Conservation (phyloP, 2,888 invertebrate genomes). For the Hirtodrosophila confusa region DNA sequence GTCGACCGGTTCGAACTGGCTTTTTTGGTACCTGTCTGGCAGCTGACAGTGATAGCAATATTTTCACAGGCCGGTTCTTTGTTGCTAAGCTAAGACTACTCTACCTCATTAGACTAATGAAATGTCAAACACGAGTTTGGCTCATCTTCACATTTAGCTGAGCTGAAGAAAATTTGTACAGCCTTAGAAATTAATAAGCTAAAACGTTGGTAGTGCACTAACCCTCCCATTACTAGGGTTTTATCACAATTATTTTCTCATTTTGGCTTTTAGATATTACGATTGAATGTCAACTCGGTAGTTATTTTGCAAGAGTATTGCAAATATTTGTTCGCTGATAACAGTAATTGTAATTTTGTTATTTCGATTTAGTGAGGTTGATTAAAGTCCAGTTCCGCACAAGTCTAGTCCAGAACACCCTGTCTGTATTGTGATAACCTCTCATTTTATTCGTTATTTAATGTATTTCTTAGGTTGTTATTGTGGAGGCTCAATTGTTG, state of each 20-base stretch:
- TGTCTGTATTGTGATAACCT: background rate
- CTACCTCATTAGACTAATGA: constrained; percentile 20
- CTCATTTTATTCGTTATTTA: background rate
- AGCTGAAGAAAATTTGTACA: constrained; percentile 5
- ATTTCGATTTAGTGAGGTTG: constrained; percentile 32
- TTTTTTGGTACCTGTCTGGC: constrained; percentile 20
- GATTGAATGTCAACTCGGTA: constrained; percentile 12
- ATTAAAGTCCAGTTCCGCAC: constrained; percentile 46
- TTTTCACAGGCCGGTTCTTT: constrained; percentile 13
- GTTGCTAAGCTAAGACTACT: constrained; percentile 34
- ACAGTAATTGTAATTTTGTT: constrained; percentile 18
- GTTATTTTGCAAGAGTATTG: constrained; percentile 2
- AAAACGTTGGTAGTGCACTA: background rate
- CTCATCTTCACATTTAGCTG: constrained; percentile 28
- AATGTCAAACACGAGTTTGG: constrained; percentile 20
- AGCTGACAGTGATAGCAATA: constrained; percentile 4
- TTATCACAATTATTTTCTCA: constrained; percentile 6
- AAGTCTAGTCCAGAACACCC: constrained; percentile 26
- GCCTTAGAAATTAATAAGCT: constrained; percentile 10
- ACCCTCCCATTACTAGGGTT: background rate
- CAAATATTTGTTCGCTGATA: constrained; percentile 19
- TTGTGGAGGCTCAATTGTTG: constrained; percentile 4
- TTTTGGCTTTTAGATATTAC: too few relatives aligned
- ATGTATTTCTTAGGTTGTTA: constrained; percentile 2
- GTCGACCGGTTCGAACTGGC: constrained; percentile 57